Percentiles rank a stretch among this genome's conserved stretches.
These are phyloP conservation scores for Oriolus oriolus DNA, from an alignment of 2,113 vertebrate genomes.

Conservation along the genomic window DNA sequence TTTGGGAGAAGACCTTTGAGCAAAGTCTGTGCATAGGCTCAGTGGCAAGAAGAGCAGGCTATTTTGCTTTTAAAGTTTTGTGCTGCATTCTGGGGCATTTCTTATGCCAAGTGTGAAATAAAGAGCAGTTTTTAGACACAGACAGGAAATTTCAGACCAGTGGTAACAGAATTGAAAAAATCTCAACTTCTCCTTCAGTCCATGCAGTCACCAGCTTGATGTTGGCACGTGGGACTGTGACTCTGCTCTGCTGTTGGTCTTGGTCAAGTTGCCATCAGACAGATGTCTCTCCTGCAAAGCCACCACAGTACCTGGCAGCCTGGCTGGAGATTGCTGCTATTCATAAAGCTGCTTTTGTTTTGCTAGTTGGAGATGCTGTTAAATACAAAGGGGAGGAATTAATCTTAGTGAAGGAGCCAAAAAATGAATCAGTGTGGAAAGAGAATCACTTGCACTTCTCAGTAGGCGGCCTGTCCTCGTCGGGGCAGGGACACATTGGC, in stretches of 20 bases:
- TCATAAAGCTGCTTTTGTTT: not conserved
- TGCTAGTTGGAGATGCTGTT: not conserved
- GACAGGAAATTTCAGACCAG: not conserved
- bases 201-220: not conserved
- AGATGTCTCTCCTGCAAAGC: conserved; percentile 5
- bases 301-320: not conserved
- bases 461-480: not conserved
- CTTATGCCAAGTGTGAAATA: not conserved
- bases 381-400: not conserved
- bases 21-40: not conserved
- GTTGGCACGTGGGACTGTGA: not conserved
- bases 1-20: not conserved
- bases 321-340: not conserved
- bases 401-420: not conserved
- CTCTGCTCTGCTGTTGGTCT: not conserved
- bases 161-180: not conserved
- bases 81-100: not conserved
- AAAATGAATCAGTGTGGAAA: not conserved
- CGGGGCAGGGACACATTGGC: rapidly evolving
- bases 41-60: not conserved
- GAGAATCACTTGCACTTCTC: not conserved
- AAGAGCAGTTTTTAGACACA: not conserved
- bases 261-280: not conserved
- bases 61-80: not conserved
- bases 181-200: not conserved